Percentiles rank a stretch among this genome's conserved stretches.
Conservation (phyloP, 2,888 invertebrate species). For the Pristionchus fissidentatus region DNA sequence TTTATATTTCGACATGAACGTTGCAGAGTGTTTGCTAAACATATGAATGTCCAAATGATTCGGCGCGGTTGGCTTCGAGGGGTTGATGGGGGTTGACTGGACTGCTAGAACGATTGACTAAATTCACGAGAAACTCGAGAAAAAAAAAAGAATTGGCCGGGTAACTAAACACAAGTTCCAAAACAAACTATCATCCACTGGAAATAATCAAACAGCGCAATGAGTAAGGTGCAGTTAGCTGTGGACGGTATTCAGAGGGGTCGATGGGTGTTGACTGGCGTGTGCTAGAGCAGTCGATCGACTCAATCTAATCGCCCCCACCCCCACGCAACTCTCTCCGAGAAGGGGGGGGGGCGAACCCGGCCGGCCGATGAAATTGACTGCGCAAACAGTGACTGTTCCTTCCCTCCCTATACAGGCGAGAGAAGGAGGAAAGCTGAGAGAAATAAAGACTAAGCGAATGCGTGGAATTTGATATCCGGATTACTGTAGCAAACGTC, state of each 20-base stretch:
- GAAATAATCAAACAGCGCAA: neutral
- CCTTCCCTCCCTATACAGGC: neutral
- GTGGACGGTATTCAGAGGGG: neutral
- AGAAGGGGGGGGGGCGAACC: conserved; percentile 21
- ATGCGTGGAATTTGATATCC: too few species aligned
- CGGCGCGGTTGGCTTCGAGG: too few species aligned
- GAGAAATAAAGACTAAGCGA: too few species aligned
- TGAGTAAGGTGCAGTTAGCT: neutral
- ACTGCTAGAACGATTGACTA: too few species aligned
- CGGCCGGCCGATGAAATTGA: conserved; percentile 20
- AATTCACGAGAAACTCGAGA: too few species aligned
- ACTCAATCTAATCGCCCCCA: conserved; percentile 33
- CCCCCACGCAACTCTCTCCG: too few species aligned
- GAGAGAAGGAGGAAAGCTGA: neutral
- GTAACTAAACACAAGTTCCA: too few species aligned
- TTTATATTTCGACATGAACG: too few species aligned
- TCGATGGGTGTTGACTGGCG: neutral
- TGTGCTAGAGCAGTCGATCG: neutral
- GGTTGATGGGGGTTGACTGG: too few species aligned
- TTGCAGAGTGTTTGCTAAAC: too few species aligned
- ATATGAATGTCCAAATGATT: too few species aligned
- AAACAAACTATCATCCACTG: neutral
- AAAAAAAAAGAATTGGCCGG: neutral
- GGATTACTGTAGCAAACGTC: too few species aligned
- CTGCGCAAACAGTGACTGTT: conserved; percentile 43